Conservation (phyloP, 2,113 vertebrate species). For the Tonatia bakeri region DNA sequence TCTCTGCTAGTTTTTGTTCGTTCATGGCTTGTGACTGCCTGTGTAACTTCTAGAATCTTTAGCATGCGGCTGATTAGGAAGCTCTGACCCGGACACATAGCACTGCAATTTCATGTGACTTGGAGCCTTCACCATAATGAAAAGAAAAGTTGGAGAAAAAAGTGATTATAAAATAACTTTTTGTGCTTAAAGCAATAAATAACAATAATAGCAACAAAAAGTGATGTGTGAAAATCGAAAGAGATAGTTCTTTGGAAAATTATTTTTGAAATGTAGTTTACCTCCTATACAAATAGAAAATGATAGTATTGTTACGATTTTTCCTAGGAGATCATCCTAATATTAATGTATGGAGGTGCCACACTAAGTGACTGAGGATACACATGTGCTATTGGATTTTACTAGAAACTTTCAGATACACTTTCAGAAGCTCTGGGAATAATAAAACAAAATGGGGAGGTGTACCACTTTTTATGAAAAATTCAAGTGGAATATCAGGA, state of each 20-base stretch:
- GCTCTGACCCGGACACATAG: not conserved
- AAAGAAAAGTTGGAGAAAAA: not conserved
- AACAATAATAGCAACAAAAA: not conserved
- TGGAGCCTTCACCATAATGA: not conserved
- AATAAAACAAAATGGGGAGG: not conserved
- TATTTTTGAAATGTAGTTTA: not conserved
- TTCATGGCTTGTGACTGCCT: not conserved
- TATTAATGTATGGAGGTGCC: not conserved
- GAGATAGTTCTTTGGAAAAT: not conserved
- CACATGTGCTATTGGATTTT: not conserved
- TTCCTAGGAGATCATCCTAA: not conserved
- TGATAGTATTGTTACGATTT: not conserved
- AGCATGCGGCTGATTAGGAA: not conserved
- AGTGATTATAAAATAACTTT: not conserved
- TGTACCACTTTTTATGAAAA: not conserved
- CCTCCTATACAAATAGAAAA: not conserved
- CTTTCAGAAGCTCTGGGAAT: not conserved
- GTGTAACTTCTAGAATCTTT: not conserved
- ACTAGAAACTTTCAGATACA: not conserved
- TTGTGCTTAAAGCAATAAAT: not conserved
- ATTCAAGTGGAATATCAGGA: not conserved
- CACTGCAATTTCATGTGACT: not conserved
- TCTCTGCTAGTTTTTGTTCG: conserved; percentile 14
- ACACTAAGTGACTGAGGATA: not conserved
- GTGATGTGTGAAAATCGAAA: not conserved